Conservation (phyloP, 1,140 invertebrate genomes). For the Anoplophora glabripennis region DNA sequence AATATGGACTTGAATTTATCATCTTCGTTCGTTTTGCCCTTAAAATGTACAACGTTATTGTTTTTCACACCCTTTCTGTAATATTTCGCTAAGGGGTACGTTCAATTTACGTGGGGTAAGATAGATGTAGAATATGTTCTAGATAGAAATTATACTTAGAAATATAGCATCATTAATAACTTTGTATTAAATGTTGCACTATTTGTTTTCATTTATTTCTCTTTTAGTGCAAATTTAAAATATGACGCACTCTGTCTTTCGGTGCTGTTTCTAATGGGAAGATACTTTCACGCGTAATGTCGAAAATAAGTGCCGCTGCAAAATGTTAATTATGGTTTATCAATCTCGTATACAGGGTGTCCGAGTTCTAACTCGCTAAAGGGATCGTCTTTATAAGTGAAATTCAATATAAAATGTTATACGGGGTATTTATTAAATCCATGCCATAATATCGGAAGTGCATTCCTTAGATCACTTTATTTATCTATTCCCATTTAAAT, state of each 20-base stretch:
- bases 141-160: slow-evolving; percentile 41
- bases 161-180: slow-evolving; percentile 44
- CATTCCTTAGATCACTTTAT: too few relatives aligned
- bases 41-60: slow-evolving; percentile 39
- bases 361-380: too few relatives aligned
- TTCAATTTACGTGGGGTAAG: slow-evolving; percentile 13
- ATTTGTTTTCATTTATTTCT: slow-evolving; percentile 41
- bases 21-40: slow-evolving; percentile 41
- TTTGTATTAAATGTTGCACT: slow-evolving; percentile 43
- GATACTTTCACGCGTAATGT: too few relatives aligned
- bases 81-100: slow-evolving; percentile 19
- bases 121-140: slow-evolving; percentile 20
- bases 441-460: too few relatives aligned
- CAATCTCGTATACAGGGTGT: too few relatives aligned
- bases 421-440: too few relatives aligned
- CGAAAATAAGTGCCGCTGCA: too few relatives aligned
- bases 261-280: too few relatives aligned
- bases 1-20: slow-evolving; percentile 45
- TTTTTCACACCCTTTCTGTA: slow-evolving; percentile 33
- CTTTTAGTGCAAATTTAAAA: slow-evolving; percentile 33
- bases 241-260: slow-evolving; percentile 25
- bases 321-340: too few relatives aligned
- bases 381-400: too few relatives aligned
- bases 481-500: too few relatives aligned
- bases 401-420: too few relatives aligned